A percentile compares a stretch with the other conserved stretches of the same genome.
Evolutionary conservation across 2,113 vertebrate genomes (phyloP).

Genomic region (Octodon degus): DNA sequence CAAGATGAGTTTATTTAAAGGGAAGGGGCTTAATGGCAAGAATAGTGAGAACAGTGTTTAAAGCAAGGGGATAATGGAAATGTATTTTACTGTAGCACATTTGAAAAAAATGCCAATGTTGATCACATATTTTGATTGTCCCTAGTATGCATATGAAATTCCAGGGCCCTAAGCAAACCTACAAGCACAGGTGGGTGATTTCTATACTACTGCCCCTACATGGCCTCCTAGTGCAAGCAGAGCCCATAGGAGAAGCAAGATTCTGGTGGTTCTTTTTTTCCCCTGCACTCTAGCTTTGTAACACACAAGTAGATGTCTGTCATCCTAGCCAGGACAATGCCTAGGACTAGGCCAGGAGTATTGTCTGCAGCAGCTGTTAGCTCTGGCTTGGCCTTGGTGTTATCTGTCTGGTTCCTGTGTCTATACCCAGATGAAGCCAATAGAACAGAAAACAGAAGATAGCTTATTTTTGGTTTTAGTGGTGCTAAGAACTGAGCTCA

Average conservation of each 20-base stretch:
- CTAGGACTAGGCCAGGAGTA: not conserved
- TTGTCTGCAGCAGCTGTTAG: not conserved
- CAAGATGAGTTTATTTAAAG: not conserved
- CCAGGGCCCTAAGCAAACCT: not conserved
- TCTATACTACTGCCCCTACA: not conserved
- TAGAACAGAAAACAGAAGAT: not conserved
- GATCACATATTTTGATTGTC: not conserved
- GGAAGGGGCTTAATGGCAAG: not conserved
- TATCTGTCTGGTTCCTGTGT: not conserved
- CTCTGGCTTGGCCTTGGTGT: not conserved
- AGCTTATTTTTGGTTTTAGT: not conserved
- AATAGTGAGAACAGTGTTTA: not conserved
- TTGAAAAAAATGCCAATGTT: not conserved
- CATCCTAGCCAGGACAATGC: not conserved
- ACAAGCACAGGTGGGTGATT: not conserved
- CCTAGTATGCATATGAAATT: not conserved
- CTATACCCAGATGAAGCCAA: not conserved
- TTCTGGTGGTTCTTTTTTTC: not conserved
- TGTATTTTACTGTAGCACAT: not conserved
- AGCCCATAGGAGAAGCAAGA: not conserved
- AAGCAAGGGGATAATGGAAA: not conserved
- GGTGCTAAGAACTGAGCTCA: too few relatives aligned
- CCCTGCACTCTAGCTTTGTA: not conserved
- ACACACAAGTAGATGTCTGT: not conserved
- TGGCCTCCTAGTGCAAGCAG: not conserved